Evolutionary conservation across 1,140 invertebrate genomes (phyloP).

Genomic region (Micrasema longulum): DNA sequence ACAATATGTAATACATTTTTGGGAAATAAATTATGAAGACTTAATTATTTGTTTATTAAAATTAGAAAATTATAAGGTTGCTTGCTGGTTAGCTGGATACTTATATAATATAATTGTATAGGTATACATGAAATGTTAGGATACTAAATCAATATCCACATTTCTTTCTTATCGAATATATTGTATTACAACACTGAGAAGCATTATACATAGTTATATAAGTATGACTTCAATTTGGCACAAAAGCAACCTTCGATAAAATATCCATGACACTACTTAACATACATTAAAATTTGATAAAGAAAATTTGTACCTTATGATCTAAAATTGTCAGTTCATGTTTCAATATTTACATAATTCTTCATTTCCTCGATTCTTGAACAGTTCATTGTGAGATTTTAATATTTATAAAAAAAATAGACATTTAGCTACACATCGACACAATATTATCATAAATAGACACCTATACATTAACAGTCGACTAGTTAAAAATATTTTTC

Average conservation of each 20-base stretch:
- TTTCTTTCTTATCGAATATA: no score
- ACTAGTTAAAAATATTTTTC: no score
- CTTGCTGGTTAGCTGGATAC: no score
- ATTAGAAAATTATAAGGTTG: no score
- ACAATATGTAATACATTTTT: no score
- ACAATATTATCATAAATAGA: slow-evolving; percentile 23
- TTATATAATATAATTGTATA: no score
- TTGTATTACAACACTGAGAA: slow-evolving; percentile 23
- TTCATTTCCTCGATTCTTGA: slow-evolving; percentile 10
- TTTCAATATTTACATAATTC: slow-evolving; percentile 35
- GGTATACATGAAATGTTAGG: no score
- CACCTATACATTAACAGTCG: no score
- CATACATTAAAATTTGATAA: not conserved
- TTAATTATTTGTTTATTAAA: no score
- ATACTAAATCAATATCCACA: no score
- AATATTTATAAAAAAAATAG: slow-evolving; percentile 48
- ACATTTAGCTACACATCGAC: slow-evolving; percentile 44
- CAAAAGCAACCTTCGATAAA: slow-evolving; percentile 35
- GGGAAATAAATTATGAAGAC: no score
- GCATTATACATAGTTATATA: slow-evolving; percentile 16
- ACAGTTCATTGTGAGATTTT: slow-evolving; percentile 21
- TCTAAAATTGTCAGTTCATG: slow-evolving; percentile 42
- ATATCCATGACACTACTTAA: slow-evolving; percentile 2
- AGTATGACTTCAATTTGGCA: slow-evolving; percentile 24
- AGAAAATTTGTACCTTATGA: slow-evolving; percentile 33